Evolutionary conservation across 2,888 invertebrate species (phyloP).

Genomic region (Dorcus parallelipipedus): DNA sequence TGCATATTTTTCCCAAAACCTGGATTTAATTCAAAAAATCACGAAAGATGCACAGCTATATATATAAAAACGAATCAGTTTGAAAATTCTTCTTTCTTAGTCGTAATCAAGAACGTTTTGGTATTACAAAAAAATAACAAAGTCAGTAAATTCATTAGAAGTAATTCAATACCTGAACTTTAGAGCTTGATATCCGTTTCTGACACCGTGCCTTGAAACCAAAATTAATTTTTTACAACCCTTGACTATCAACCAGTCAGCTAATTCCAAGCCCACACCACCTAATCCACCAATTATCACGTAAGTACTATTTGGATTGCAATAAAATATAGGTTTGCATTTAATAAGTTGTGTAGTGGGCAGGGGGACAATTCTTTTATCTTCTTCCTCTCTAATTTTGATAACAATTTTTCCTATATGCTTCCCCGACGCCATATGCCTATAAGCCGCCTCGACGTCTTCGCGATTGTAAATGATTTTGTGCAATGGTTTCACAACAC

Average conservation of each 20-base stretch:
- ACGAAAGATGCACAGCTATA: not conserved
- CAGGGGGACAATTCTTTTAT: not conserved
- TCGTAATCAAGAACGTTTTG: no score
- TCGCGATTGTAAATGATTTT: constrained; percentile 61
- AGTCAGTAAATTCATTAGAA: not conserved
- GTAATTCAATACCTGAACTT: constrained; percentile 56
- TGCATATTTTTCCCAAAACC: constrained; percentile 67
- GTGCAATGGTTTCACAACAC: constrained; percentile 67
- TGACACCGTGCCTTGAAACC: constrained; percentile 75
- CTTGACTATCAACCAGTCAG: constrained; percentile 80
- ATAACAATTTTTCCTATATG: constrained; percentile 75
- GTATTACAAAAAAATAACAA: not conserved
- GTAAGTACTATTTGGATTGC: constrained; percentile 4
- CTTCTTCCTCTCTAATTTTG: constrained; percentile 37
- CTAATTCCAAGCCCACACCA: constrained; percentile 87
- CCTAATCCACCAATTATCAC: constrained; percentile 79
- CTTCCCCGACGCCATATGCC: constrained; percentile 64
- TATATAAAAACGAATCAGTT: not conserved
- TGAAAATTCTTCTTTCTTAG: no score
- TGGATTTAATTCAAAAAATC: constrained; percentile 33
- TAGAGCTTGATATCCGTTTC: constrained; percentile 77
- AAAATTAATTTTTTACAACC: constrained; percentile 77
- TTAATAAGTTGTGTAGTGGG: not conserved
- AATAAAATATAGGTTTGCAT: constrained; percentile 27
- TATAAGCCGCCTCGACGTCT: constrained; percentile 71